phyloP scores from a whole-genome alignment of 2,113 vertebrate genomes.

The Corythornis vintsioides region DNA sequence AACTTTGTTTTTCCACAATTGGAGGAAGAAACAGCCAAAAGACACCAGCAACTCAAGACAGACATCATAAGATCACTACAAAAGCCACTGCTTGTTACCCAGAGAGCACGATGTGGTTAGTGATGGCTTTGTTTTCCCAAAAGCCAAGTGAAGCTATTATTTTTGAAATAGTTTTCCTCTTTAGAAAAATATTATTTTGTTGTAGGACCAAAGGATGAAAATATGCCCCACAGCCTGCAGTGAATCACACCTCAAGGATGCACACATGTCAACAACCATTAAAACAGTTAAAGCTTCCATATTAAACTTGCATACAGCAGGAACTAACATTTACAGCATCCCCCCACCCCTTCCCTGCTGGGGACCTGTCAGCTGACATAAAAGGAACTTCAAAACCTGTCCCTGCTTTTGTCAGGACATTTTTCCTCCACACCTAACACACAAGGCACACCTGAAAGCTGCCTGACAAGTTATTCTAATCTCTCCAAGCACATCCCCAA shows the following conservation, averaged over 20 bases:
- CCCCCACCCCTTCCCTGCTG: conserved; percentile 2
- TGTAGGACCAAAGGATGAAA: conserved; percentile 21
- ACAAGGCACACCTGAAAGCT: conserved; percentile 50
- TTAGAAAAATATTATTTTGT: conserved; percentile 1
- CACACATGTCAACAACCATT: neutral
- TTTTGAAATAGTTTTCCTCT: conserved; percentile 28
- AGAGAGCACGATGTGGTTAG: neutral
- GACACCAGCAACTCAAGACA: neutral
- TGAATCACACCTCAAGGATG: neutral
- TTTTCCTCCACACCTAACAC: conserved; percentile 43
- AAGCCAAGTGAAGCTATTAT: conserved; percentile 2
- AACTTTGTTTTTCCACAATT: neutral
- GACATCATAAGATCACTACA: neutral
- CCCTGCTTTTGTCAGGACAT: conserved; percentile 49
- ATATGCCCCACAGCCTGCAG: neutral
- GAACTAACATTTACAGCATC: conserved; percentile 9
- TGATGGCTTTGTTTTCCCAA: conserved; percentile 1
- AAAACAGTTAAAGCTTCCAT: neutral
- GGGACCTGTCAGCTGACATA: conserved; percentile 8
- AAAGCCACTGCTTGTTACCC: neutral
- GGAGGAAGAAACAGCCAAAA: neutral
- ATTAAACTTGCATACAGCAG: neutral
- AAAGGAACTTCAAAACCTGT: conserved; percentile 54
- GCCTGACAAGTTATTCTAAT: conserved; percentile 58
- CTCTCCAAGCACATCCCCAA: conserved; percentile 28